phyloP scores from a whole-genome alignment of 2,888 invertebrate species.

The Formica aserva region DNA sequence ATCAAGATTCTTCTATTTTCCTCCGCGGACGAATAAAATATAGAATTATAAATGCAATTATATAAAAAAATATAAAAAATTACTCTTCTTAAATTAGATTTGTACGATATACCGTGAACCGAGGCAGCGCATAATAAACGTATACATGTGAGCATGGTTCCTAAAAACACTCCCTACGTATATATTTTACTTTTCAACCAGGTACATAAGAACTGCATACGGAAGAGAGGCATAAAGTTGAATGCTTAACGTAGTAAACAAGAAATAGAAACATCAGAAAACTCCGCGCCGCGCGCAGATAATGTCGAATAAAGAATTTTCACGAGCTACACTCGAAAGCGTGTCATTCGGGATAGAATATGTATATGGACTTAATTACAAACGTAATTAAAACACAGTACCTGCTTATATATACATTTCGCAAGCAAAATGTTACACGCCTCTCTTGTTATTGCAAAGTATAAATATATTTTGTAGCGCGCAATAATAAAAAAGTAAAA shows the following conservation, averaged over 20 bases:
- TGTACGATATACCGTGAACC: background rate
- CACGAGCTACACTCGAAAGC: conserved; percentile 34
- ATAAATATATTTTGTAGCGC: conserved; percentile 26
- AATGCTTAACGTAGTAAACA: background rate
- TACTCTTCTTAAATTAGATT: background rate
- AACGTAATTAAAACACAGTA: conserved; percentile 69
- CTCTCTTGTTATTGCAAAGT: conserved; percentile 28
- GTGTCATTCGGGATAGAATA: conserved; percentile 15
- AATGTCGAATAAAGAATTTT: conserved; percentile 60
- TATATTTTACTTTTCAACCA: background rate
- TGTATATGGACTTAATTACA: conserved; percentile 65
- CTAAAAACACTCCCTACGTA: background rate
- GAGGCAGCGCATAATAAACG: background rate
- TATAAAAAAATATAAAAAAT: background rate
- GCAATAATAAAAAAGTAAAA: conserved; percentile 35
- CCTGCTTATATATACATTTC: conserved; percentile 36
- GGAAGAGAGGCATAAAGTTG: background rate
- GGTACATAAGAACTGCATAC: background rate
- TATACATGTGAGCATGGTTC: background rate
- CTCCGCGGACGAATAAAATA: background rate
- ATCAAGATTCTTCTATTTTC: background rate
- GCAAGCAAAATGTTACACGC: conserved; percentile 30
- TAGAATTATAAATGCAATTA: background rate
- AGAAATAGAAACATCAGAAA: background rate
- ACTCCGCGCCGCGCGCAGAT: conserved; percentile 33